Conservation (phyloP, 2,113 vertebrate species). For the Lota lota region DNA sequence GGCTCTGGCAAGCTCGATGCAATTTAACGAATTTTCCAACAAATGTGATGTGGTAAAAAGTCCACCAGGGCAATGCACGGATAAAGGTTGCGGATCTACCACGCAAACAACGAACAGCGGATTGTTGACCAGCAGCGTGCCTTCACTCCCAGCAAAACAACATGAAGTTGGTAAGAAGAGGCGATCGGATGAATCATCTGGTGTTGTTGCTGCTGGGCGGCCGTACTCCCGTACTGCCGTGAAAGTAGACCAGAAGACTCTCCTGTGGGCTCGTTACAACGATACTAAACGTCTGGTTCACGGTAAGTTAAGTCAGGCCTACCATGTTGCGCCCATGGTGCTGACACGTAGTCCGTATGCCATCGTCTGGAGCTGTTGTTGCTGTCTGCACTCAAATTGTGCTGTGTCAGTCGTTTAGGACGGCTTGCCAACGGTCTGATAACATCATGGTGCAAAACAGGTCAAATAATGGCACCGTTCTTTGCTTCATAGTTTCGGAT, state of each 20-base stretch:
- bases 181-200: constrained; percentile 37
- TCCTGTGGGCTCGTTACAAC: constrained; percentile 77
- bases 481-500: no score
- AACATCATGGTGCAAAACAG: no score
- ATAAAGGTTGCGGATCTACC: constrained; percentile 19
- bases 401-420: no score
- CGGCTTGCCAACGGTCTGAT: no score
- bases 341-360: no score
- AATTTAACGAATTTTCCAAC: constrained; percentile 17
- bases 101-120: constrained; percentile 11
- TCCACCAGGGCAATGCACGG: neutral
- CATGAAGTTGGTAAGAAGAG: constrained; percentile 40
- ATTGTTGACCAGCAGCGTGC: neutral
- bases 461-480: no score
- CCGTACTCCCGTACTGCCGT: constrained; percentile 60
- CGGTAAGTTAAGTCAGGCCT: constrained; percentile 62
- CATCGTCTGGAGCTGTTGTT: no score
- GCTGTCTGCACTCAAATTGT: no score
- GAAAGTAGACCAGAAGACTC: constrained; percentile 61
- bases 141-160: constrained; percentile 28
- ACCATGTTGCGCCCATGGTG: no score
- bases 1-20: neutral
- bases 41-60: constrained; percentile 6
- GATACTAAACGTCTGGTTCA: constrained; percentile 80
- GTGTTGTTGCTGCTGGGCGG: constrained; percentile 43